A percentile compares a stretch with the other conserved stretches of the same genome.
Evolutionary conservation across 2,797 vertebrate genomes (phyloP).

Genomic region (Synaphobranchus kaupii): DNA sequence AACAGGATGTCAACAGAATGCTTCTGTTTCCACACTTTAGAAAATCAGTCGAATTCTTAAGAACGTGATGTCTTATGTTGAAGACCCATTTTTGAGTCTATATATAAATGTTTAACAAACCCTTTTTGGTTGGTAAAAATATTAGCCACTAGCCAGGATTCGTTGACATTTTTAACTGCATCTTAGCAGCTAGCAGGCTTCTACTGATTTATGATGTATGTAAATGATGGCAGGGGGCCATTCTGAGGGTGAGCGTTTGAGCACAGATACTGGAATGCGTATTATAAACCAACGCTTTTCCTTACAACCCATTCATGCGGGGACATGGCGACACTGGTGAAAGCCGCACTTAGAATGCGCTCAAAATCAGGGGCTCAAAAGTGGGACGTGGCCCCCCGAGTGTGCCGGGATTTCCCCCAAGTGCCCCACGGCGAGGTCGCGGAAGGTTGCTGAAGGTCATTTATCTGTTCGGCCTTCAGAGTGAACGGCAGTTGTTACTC

Average conservation of each 20-base stretch:
- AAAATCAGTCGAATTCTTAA: neutral
- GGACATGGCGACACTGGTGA: too few relatives aligned
- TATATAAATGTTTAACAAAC: neutral
- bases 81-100: neutral
- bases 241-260: too few relatives aligned
- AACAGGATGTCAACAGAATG: neutral
- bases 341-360: neutral
- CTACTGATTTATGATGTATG: neutral
- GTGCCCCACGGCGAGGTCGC: neutral
- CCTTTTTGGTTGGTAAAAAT: neutral
- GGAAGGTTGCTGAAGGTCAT: neutral
- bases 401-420: neutral
- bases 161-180: neutral
- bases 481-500: conserved; percentile 20
- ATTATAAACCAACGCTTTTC: too few relatives aligned
- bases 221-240: neutral
- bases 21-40: neutral
- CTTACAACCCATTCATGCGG: too few relatives aligned
- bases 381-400: neutral
- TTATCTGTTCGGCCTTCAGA: conserved; percentile 21
- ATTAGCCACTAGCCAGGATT: neutral
- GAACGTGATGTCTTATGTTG: neutral
- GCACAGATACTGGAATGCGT: too few relatives aligned
- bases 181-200: neutral
- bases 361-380: neutral